Evolutionary conservation across 53 echinoderm and acorn worm species (phyloP), one percentile per base, ranked within the genome.

Genomic region (Crossaster papposus): DNA sequence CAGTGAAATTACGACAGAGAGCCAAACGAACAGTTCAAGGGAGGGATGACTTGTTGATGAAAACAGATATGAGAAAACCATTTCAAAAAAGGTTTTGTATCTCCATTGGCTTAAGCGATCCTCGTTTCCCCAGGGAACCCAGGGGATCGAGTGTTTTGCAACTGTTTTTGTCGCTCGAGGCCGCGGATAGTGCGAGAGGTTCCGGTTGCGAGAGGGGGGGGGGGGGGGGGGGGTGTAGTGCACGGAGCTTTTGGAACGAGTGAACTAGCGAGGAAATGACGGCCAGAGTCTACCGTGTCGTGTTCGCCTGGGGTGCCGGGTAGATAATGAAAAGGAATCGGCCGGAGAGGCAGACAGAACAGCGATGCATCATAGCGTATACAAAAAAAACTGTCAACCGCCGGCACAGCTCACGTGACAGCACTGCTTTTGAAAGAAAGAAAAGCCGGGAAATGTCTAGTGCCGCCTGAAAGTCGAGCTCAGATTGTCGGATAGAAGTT

Each of bases 241-340:
- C 71, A 28, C 9, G 33, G 75, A 74, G 75, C 75, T 33, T 14
- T 20, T 34, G 11, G 75, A 17, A 5, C 24, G 36, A 33, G 36
- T 44, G 44, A 0, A 36, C 14, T 35, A 74, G 34, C 34, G 68
- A 33, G 31, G 36, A 33, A 29, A 74, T 23, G 24, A 54, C 80
- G 12, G 58, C 17, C 58, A 29, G 80, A 30, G 50, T 20, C 37
- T 31, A 76, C 77, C 62, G 87, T 87, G 87, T 87, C 87, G 87
- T 87, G 87, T 77, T 87, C 26, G 87, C 87, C 87, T 24, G 76
- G n/a, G 77, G 87, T 87, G 63, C 75, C 24, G 86, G 74, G 86
- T 2, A 72, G 71, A 83, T 86, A 75, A 86, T 86, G 86, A 86
- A 75, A 86, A 85, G 51, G 36, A 50, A 72, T 83, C 72, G 31